Base-by-base conservation (phyloP, 2,888 invertebrate genomes). In the Sarcophaga caerulescens region DNA sequence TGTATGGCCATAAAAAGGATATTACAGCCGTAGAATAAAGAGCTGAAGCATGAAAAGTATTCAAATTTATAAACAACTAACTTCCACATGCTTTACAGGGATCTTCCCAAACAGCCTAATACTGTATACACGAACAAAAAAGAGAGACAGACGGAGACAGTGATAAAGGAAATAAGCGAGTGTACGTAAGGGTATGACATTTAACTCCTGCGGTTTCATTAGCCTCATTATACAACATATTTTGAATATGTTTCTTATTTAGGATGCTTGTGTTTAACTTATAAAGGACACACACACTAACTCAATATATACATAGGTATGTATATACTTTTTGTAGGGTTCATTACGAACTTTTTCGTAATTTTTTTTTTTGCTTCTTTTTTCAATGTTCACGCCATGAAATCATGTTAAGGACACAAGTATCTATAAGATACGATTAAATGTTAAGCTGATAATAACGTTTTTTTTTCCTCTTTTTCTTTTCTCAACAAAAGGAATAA, bases 21-120 rank as follows among this genome's bases (percentile, higher is more conserved):
- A 65, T 73, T 80, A 63, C 17, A 10, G 4, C 8, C 14, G 4
- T 44, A 35, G n/a, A 62, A 4, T 60, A 52, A 35, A 44, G 10
- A 71, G n/a, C 73, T 57, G 35, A 5, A 73, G 59, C 23, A 14
- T 10, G 8, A 35, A 10, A 60, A 10, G 23, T 52, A 79, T 82
- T 79, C 62, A 82, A 70, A 70, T 77, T 80, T 80, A 62, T 83
- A n/a, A 83, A 80, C 68, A 85, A 76, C 73, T 63, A 59, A 52
- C 60, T 60, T 80, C 10, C 71, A 80, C 68, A 69, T 85, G 73
- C 44, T 79, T 66, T 44, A 73, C 11, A 70, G 19, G 71, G 63
- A 73, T 74, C 60, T 62, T 65, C 44, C 0, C 19, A 45, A 69
- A 35, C 23, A 57, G 65, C 52, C 8, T 14, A 57, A 52, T 11